These are phyloP conservation scores for Amphipyra berbera DNA, from an alignment of 2,888 invertebrate species.

Conservation along the genomic window DNA sequence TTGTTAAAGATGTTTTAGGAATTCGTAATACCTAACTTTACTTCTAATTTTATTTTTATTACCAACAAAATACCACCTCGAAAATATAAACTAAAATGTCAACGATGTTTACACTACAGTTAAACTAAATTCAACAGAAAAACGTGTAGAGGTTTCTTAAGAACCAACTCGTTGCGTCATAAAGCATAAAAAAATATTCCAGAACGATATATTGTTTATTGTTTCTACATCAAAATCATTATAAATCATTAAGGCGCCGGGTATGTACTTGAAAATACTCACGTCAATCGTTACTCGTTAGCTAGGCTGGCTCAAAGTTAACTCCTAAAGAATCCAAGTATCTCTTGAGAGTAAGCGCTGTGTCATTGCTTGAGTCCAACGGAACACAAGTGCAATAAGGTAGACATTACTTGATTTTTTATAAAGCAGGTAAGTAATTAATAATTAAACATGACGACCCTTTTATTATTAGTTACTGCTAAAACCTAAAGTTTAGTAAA, in stretches of 20 bases:
- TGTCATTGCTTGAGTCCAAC: slow-evolving; percentile 81
- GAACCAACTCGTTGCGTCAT: slow-evolving; percentile 18
- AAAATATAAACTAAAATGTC: too few relatives aligned
- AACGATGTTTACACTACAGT: too few relatives aligned
- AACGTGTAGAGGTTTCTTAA: slow-evolving; percentile 16
- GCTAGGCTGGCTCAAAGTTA: slow-evolving; percentile 77
- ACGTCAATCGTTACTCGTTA: slow-evolving; percentile 86
- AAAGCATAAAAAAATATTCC: slow-evolving; percentile 29
- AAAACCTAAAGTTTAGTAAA: slow-evolving; percentile 33
- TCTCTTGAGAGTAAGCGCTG: slow-evolving; percentile 86
- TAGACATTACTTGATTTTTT: slow-evolving; percentile 35
- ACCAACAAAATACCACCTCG: too few relatives aligned
- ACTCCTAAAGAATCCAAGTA: slow-evolving; percentile 86
- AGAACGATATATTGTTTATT: slow-evolving; percentile 58
- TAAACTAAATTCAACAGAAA: background rate
- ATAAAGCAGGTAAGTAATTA: slow-evolving; percentile 12
- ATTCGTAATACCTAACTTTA: background rate
- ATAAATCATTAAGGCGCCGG: slow-evolving; percentile 71
- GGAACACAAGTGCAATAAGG: slow-evolving; percentile 69
- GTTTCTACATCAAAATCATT: slow-evolving; percentile 66
- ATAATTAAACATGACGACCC: slow-evolving; percentile 44
- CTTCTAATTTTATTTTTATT: too few relatives aligned
- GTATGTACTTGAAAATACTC: slow-evolving; percentile 78
- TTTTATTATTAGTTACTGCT: slow-evolving; percentile 38
- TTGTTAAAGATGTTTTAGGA: background rate